Evolutionary conservation across 2,113 vertebrate species (phyloP).

Genomic region (Coptodon bakossiorum): DNA sequence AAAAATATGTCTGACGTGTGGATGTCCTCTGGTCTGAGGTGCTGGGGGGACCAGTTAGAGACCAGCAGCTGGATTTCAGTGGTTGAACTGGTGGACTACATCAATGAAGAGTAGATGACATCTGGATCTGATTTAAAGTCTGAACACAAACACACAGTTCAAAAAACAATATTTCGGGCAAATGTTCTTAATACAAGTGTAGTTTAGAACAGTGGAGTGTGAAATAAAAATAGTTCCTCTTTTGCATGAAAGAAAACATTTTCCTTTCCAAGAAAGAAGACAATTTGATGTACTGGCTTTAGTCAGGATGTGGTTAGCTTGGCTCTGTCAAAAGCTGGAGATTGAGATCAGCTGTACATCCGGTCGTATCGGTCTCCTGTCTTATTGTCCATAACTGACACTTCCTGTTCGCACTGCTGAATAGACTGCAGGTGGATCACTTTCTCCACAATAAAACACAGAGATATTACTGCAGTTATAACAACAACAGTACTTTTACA

Average conservation of each 20-base stretch:
- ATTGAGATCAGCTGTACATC: neutral
- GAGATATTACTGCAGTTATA: neutral
- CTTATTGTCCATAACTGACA: neutral
- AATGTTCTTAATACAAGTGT: neutral
- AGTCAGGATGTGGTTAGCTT: neutral
- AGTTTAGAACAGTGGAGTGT: neutral
- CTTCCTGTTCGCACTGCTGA: neutral
- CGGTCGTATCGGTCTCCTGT: fast-evolving
- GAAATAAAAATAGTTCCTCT: neutral
- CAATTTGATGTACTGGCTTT: neutral
- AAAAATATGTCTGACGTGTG: neutral
- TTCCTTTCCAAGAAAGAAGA: fast-evolving
- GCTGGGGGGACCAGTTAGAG: fast-evolving
- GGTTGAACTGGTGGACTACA: neutral
- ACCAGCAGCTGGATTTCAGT: neutral
- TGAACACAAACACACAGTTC: neutral
- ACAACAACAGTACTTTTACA: neutral
- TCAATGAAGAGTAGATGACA: fast-evolving
- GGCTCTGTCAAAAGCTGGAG: neutral
- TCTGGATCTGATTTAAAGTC: neutral
- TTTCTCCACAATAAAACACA: neutral
- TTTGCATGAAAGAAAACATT: neutral
- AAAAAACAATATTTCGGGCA: fast-evolving
- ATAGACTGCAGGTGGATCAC: neutral
- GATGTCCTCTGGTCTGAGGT: neutral